Percentiles rank a stretch among this genome's conserved stretches.
phyloP scores from a whole-genome alignment of 2,888 invertebrate species.

The Dermolepida albohirtum region DNA sequence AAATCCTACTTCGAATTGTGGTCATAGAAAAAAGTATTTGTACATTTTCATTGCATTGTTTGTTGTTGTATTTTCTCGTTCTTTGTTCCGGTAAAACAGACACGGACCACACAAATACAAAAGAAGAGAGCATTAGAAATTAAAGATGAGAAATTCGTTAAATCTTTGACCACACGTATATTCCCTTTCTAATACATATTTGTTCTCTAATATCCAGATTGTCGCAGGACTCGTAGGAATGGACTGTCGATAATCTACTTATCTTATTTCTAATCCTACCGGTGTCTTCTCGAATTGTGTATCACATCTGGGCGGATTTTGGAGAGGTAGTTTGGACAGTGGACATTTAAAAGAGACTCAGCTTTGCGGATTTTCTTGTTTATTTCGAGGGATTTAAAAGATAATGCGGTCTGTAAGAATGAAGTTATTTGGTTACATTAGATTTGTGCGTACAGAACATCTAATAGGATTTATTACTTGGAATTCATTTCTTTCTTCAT shows the following conservation, averaged over 20 bases:
- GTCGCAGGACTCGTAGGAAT: not conserved
- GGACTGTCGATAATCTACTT: slow-evolving; percentile 11
- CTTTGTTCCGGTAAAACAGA: no score
- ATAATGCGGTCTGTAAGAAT: slow-evolving; percentile 7
- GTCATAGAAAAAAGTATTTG: no score
- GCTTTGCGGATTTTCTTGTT: slow-evolving; percentile 19
- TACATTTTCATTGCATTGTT: no score
- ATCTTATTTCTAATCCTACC: slow-evolving; percentile 13
- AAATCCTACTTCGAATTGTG: no score
- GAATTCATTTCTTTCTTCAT: no score
- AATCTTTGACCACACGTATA: slow-evolving; percentile 2
- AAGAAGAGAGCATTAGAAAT: no score
- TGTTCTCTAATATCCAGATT: not conserved
- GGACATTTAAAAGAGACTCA: slow-evolving; percentile 9
- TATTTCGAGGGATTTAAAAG: slow-evolving; percentile 14
- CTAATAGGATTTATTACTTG: no score
- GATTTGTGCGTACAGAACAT: not conserved
- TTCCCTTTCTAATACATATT: not conserved
- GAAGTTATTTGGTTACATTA: slow-evolving; percentile 7
- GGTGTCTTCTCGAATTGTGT: not conserved
- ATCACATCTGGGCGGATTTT: not conserved
- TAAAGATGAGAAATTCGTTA: slow-evolving; percentile 12
- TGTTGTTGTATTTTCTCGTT: no score
- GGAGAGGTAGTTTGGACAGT: slow-evolving; percentile 9
- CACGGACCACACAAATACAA: no score